phyloP scores from a whole-genome alignment of 2,113 vertebrate species.

The Melozone crissalis region DNA sequence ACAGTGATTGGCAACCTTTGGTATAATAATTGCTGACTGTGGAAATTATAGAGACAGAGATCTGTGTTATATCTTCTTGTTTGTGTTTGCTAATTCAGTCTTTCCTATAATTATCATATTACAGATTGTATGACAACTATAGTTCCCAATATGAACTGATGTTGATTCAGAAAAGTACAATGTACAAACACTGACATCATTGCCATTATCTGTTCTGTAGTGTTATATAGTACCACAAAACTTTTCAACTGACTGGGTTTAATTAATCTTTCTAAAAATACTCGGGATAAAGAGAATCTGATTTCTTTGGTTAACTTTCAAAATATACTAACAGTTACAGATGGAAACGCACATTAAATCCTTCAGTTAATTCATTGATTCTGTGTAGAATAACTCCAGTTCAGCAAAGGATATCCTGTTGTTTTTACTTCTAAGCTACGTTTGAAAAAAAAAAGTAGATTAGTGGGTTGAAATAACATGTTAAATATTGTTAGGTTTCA shows the following conservation, averaged over 20 bases:
- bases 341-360: background rate
- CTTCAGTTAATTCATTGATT: background rate
- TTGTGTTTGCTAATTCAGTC: background rate
- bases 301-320: background rate
- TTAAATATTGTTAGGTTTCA: background rate
- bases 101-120: background rate
- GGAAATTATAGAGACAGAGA: background rate
- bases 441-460: background rate
- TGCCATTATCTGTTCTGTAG: background rate
- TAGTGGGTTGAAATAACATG: background rate
- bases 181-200: background rate
- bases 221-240: rapidly evolving
- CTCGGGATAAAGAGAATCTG: background rate
- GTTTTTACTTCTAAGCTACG: background rate
- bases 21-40: background rate
- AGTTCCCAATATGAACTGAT: background rate
- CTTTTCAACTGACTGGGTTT: background rate
- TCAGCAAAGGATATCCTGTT: background rate
- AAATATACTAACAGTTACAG: background rate
- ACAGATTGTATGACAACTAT: background rate
- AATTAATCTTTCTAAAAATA: constrained; percentile 19
- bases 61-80: background rate
- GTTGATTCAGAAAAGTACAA: background rate
- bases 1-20: background rate
- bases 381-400: background rate